phyloP scores from a whole-genome alignment of 1,140 invertebrate genomes.

The Nylanderia fulva region DNA sequence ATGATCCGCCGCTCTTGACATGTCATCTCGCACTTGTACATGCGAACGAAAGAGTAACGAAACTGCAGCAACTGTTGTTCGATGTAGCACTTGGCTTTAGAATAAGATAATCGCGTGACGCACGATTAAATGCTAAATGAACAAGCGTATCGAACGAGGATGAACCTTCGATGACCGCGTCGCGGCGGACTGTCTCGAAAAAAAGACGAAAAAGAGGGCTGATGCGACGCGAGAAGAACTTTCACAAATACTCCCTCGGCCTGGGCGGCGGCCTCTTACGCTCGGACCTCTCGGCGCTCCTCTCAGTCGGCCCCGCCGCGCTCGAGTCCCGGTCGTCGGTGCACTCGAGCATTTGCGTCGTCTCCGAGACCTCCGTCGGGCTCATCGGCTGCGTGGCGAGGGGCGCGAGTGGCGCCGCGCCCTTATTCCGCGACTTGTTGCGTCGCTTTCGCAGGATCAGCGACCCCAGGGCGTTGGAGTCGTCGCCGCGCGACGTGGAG shows the following conservation, averaged over 20 bases:
- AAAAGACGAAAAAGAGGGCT: background rate
- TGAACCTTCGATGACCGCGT: background rate
- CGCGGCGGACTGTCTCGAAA: slow-evolving; percentile 15
- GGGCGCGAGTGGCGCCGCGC: slow-evolving; percentile 88
- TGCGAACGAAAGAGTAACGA: slow-evolving; percentile 32
- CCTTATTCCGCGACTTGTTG: slow-evolving; percentile 90
- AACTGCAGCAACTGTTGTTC: slow-evolving; percentile 24
- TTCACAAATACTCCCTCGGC: slow-evolving; percentile 85
- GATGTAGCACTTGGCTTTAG: slow-evolving; percentile 24
- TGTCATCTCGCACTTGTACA: background rate
- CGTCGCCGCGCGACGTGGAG: slow-evolving; percentile 83
- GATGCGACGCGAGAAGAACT: slow-evolving; percentile 69
- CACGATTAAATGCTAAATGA: background rate
- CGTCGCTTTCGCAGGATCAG: slow-evolving; percentile 89
- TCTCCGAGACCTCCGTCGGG: slow-evolving; percentile 82
- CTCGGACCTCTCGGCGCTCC: slow-evolving; percentile 73
- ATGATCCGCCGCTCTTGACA: background rate
- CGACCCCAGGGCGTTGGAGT: slow-evolving; percentile 86
- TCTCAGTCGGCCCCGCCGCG: slow-evolving; percentile 63
- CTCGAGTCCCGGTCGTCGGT: slow-evolving; percentile 78
- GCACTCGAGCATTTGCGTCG: slow-evolving; percentile 83
- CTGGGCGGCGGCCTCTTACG: slow-evolving; percentile 83
- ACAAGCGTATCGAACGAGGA: slow-evolving; percentile 33
- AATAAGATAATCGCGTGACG: slow-evolving; percentile 40
- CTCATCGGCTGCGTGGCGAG: slow-evolving; percentile 83